Conservation (phyloP, 2,113 vertebrate species). For the Pithys albifrons region DNA sequence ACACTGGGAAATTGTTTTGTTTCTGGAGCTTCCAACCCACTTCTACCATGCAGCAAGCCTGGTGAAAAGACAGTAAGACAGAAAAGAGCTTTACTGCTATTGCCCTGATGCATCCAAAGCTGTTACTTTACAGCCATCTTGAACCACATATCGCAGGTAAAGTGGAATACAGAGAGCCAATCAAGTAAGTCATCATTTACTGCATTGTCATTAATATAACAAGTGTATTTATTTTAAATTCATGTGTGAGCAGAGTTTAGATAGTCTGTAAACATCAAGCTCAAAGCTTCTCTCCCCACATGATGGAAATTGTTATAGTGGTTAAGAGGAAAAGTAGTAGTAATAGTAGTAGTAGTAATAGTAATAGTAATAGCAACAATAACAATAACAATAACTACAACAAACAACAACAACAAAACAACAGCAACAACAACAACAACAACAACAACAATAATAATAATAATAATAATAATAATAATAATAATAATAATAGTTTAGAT, state of each 20-base stretch:
- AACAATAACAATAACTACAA: too few relatives aligned
- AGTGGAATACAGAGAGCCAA: neutral
- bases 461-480: too few relatives aligned
- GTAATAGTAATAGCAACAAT: too few relatives aligned
- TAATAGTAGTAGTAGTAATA: too few relatives aligned
- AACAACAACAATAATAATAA: too few relatives aligned
- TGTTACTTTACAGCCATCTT: neutral
- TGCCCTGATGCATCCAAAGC: neutral
- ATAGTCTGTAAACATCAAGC: neutral
- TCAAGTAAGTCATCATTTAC: neutral
- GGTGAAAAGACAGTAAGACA: neutral
- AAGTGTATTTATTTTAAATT: neutral
- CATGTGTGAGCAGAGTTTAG: neutral
- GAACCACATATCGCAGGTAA: neutral
- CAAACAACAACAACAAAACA: too few relatives aligned
- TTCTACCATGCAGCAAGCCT: neutral
- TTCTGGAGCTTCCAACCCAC: neutral
- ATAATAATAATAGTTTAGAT: too few relatives aligned
- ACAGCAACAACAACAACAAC: too few relatives aligned
- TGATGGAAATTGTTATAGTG: neutral
- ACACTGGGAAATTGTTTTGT: neutral
- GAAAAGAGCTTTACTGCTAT: neutral
- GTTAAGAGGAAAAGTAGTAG: too few relatives aligned
- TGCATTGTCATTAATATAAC: neutral
- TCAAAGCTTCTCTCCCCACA: neutral